Percentiles rank a stretch among this genome's conserved stretches.
Conservation (phyloP, 2,113 vertebrate species). For the Amblyopsis rosae region DNA sequence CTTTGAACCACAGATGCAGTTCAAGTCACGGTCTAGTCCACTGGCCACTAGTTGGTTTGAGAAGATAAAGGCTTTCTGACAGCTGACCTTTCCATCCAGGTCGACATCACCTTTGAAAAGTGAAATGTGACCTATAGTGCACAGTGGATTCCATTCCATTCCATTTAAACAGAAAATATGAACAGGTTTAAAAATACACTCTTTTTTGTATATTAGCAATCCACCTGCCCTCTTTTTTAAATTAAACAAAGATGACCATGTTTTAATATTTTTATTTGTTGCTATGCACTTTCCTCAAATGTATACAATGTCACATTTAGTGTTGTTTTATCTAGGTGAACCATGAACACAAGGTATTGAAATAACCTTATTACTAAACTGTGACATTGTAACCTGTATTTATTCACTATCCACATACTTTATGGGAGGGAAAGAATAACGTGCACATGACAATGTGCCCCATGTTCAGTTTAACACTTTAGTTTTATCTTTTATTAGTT, state of each 20-base stretch:
- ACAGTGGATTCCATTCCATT: conserved; percentile 55
- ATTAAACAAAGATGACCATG: neutral
- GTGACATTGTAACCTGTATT: conserved; percentile 7
- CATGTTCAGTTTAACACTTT: conserved; percentile 10
- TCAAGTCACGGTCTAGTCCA: conserved; percentile 39
- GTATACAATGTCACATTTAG: neutral
- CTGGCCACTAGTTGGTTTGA: conserved; percentile 58
- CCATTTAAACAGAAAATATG: conserved; percentile 59
- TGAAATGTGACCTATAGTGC: conserved; percentile 73
- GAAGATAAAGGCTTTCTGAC: conserved; percentile 72
- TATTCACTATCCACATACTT: too few relatives aligned
- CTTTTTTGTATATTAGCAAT: neutral
- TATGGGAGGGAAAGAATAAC: neutral
- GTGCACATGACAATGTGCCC: neutral
- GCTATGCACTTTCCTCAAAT: neutral
- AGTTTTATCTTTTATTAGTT: conserved; percentile 58
- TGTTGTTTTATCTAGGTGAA: neutral
- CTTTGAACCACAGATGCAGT: conserved; percentile 3
- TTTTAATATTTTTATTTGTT: neutral
- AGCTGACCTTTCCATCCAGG: conserved; percentile 75
- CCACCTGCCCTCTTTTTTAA: neutral
- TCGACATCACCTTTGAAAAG: conserved; percentile 56
- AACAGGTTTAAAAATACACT: conserved; percentile 32
- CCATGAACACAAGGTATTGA: neutral
- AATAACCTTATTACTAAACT: too few relatives aligned